A percentile compares a stretch with the other conserved stretches of the same genome.
These are phyloP conservation scores for Papilio polyxenes DNA, from an alignment of 1,140 invertebrate genomes.

Conservation along the genomic window DNA sequence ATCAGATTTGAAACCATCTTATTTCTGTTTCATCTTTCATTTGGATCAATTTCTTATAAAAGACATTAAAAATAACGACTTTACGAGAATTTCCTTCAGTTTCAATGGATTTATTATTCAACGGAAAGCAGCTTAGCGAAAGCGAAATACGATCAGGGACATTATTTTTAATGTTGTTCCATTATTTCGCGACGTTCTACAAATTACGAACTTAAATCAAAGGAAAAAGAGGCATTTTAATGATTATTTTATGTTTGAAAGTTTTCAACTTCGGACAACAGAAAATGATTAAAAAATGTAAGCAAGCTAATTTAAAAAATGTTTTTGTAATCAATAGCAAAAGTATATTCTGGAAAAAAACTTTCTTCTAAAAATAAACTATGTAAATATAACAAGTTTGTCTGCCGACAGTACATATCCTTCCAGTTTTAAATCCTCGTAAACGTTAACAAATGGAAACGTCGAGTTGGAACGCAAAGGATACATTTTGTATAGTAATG, in stretches of 20 bases:
- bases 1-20: background rate
- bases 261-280: background rate
- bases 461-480: conserved; percentile 19
- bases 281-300: too few relatives aligned
- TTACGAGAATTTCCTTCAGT: background rate
- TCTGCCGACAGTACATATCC: background rate
- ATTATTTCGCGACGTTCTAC: background rate
- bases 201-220: background rate
- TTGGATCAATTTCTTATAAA: conserved; percentile 12
- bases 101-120: conserved; percentile 13
- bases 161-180: conserved; percentile 26
- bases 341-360: too few relatives aligned
- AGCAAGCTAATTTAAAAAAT: too few relatives aligned
- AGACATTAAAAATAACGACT: background rate
- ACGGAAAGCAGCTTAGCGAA: background rate
- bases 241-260: background rate
- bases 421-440: conserved; percentile 22
- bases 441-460: conserved; percentile 22
- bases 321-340: too few relatives aligned
- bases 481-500: conserved; percentile 22
- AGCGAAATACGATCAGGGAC: conserved; percentile 5
- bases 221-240: background rate
- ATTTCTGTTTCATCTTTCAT: conserved; percentile 4
- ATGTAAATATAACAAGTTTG: background rate
- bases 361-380: background rate